Base-by-base conservation (phyloP, 2,797 vertebrate species). In the Falco columbarius region DNA sequence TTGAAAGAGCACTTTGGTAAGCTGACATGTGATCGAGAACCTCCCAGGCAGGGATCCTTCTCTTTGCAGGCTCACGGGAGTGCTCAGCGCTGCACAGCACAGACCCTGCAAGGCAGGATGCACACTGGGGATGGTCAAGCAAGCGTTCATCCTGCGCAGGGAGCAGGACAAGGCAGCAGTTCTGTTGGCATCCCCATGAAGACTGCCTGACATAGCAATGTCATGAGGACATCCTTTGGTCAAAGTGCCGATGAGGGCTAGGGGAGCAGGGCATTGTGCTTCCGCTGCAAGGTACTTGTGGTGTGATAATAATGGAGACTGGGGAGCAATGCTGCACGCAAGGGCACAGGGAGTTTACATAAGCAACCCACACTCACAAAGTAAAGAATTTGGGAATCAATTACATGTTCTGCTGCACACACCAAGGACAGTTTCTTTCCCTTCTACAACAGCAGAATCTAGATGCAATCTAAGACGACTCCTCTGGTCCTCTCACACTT, bases 321-420 rank as follows among this genome's bases (percentile, higher is more conserved):
- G 36, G 29, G 30, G 44, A 65, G 56, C 0, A 1, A 81, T 0
- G 1, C 30, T 44, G 34, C 30, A 2, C 12, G 34, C 46, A 34
- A 27, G 30, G 59, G 21, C 30, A 86, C 15, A 17, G 15, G 17
- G 34, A 58, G 15, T 51, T 80, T 63, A 34, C 8, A 40, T 8
- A 62, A 81, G 62, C 62, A 89, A 29, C 22, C 32, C 1, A 0
- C 9, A 8, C 21, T 65, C 42, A 4, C 16, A 47, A 77, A 49
- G 32, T 9, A 52, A n/a, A 63, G 52, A 74, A 84, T 36, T 2
- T 58, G 29, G 47, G 59, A 66, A 61, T 14, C 17, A 36, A 47
- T 30, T 49, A 12, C 24, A 13, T 55, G 49, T 67, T 58, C 71
- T 81, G 66, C 49, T 59, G 51, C 32, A 51, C 32, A 32, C 24